phyloP scores from a whole-genome alignment of 2,888 invertebrate species.

The Drosophila barbarae region DNA sequence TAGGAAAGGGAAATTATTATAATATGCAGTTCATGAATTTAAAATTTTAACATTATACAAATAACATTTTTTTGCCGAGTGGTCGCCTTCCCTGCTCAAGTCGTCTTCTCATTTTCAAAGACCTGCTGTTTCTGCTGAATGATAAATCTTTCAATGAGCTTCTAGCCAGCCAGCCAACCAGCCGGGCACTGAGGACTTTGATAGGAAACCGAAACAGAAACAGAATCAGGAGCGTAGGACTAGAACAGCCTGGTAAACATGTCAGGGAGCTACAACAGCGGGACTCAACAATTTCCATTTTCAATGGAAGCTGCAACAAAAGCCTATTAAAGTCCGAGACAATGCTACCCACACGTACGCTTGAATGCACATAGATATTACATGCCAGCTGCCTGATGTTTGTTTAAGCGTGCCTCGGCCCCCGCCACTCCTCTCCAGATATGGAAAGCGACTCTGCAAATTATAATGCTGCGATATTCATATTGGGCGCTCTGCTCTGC shows the following conservation, averaged over 20 bases:
- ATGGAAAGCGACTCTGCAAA: conserved; percentile 52
- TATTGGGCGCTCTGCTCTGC: conserved; percentile 49
- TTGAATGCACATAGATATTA: conserved; percentile 36
- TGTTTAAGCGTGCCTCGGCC: conserved; percentile 39
- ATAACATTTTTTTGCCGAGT: conserved; percentile 18
- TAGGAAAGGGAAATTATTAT: not conserved
- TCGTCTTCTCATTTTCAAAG: conserved; percentile 12
- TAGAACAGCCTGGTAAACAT: conserved; percentile 46
- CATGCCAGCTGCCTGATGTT: conserved; percentile 31
- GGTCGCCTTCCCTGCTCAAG: conserved; percentile 1
- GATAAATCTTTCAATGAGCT: conserved; percentile 65
- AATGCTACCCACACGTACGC: conserved; percentile 39
- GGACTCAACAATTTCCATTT: conserved; percentile 57
- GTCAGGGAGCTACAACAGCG: conserved; percentile 31
- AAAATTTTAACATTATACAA: not conserved
- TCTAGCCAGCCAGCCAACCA: conserved; percentile 27
- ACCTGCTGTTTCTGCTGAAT: conserved; percentile 44
- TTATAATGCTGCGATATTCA: conserved; percentile 62
- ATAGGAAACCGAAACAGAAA: conserved; percentile 17
- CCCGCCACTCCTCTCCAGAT: conserved; percentile 3
- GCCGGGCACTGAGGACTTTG: conserved; percentile 22
- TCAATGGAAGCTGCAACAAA: conserved; percentile 60
- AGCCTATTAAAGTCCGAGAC: conserved; percentile 67
- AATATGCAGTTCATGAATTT: too few species aligned
- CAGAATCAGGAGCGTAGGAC: conserved; percentile 12